These are phyloP conservation scores for Cynopterus sphinx DNA, from an alignment of 2,797 vertebrate genomes.

Conservation along the genomic window DNA sequence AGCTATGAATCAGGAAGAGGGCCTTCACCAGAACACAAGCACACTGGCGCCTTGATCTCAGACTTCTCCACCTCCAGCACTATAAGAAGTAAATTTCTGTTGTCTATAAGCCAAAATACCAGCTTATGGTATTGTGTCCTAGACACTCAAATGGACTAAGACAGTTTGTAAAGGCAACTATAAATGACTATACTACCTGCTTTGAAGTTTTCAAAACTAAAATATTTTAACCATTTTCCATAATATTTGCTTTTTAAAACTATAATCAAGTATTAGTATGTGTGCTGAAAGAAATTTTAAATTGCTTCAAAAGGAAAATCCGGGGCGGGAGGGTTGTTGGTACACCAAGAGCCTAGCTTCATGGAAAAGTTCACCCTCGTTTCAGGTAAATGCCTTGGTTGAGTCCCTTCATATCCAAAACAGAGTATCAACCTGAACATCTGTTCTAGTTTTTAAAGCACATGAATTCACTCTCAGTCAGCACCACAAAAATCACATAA, in stretches of 20 bases:
- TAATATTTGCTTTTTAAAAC: neutral
- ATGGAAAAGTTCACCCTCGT: neutral
- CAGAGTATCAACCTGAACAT: neutral
- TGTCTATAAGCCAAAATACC: neutral
- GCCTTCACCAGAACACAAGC: neutral
- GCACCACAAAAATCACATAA: conserved; percentile 19
- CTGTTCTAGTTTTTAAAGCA: neutral
- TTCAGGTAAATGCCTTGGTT: neutral
- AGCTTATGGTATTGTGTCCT: neutral
- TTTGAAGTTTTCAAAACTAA: conserved; percentile 43
- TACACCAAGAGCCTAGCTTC: neutral
- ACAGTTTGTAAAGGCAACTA: neutral
- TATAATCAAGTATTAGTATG: neutral
- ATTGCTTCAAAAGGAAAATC: neutral
- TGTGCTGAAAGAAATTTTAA: neutral
- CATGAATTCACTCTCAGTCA: neutral
- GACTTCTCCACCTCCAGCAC: neutral
- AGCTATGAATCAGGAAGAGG: neutral
- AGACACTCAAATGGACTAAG: neutral
- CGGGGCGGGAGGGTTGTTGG: neutral
- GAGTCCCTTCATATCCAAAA: conserved; percentile 11
- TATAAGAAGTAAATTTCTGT: neutral
- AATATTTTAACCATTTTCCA: conserved; percentile 4
- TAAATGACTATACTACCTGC: neutral
- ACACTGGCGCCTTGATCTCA: neutral